Conservation (phyloP, 30 jellyfish, hydroid and myxozoan species). For the Aurelia coerulea region DNA sequence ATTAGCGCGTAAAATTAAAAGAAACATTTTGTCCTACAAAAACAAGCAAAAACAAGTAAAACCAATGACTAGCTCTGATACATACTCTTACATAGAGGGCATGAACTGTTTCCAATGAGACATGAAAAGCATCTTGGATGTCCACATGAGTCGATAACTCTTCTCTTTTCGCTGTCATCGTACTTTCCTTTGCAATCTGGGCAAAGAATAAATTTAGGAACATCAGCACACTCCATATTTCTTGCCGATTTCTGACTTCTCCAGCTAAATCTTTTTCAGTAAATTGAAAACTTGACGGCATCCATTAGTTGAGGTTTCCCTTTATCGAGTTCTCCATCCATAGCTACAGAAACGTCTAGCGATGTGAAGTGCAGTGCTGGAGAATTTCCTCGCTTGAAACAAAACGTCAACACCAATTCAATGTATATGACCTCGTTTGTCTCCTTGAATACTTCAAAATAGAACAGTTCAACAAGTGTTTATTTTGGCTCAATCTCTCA, state of each 20-base stretch:
- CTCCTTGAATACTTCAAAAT: constrained; percentile 15
- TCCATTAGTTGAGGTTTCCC: background rate
- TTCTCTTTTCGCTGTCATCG: constrained; percentile 36
- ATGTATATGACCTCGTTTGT: constrained; percentile 25
- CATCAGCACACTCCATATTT: constrained; percentile 18
- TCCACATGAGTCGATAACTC: constrained; percentile 76
- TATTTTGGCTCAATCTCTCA: constrained; percentile 29
- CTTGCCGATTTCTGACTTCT: background rate
- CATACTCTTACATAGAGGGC: constrained; percentile 69
- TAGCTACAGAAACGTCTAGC: background rate
- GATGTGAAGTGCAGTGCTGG: too few species aligned
- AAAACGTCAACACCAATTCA: background rate
- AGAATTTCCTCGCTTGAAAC: background rate
- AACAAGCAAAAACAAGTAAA: background rate
- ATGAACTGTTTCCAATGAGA: constrained; percentile 15
- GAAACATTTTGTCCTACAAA: too few species aligned
- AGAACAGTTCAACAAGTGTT: constrained; percentile 19
- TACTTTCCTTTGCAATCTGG: constrained; percentile 55
- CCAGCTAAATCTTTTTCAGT: background rate
- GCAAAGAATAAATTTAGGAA: constrained; percentile 63
- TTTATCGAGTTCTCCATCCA: background rate
- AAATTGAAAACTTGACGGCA: background rate
- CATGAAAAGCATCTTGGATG: constrained; percentile 74
- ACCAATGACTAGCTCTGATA: background rate
- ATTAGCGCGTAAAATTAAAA: too few species aligned